phyloP scores from a whole-genome alignment of 1,140 invertebrate genomes.

The Stegodyphus mimosarum region DNA sequence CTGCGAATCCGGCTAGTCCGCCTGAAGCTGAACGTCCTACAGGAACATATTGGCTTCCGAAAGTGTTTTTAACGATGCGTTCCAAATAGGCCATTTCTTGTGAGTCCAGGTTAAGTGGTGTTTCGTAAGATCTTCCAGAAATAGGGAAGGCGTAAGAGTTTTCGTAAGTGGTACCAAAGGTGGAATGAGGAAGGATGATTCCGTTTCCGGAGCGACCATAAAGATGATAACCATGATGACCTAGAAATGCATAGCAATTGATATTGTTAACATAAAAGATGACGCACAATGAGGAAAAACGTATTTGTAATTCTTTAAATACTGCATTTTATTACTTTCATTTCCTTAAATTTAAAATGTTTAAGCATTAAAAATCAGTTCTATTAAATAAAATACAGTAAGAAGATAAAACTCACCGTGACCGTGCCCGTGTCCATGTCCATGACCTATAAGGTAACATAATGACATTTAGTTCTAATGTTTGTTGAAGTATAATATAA shows the following conservation, averaged over 20 bases:
- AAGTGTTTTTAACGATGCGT: conserved; percentile 44
- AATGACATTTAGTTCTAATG: no score
- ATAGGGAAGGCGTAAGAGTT: background rate
- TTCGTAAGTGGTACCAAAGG: conserved; percentile 29
- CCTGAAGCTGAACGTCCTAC: conserved; percentile 3
- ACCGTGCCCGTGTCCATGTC: conserved; percentile 11
- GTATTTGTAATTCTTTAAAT: no score
- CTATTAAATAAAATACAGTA: no score
- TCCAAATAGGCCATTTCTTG: conserved; percentile 37
- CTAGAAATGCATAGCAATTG: background rate
- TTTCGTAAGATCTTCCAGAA: background rate
- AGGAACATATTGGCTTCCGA: conserved; percentile 18
- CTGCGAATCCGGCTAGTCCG: conserved; percentile 2
- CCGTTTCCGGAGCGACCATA: conserved; percentile 39
- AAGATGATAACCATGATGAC: background rate
- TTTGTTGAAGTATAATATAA: no score
- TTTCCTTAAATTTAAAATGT: no score
- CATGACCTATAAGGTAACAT: background rate
- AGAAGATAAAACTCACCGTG: background rate
- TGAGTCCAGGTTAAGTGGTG: conserved; percentile 19
- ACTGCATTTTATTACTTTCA: no score
- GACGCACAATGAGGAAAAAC: no score
- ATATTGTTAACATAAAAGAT: no score
- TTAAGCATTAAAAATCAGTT: no score
- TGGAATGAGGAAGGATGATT: conserved; percentile 35